Conservation (phyloP, 1,140 invertebrate species). For the Bombus confusus region DNA sequence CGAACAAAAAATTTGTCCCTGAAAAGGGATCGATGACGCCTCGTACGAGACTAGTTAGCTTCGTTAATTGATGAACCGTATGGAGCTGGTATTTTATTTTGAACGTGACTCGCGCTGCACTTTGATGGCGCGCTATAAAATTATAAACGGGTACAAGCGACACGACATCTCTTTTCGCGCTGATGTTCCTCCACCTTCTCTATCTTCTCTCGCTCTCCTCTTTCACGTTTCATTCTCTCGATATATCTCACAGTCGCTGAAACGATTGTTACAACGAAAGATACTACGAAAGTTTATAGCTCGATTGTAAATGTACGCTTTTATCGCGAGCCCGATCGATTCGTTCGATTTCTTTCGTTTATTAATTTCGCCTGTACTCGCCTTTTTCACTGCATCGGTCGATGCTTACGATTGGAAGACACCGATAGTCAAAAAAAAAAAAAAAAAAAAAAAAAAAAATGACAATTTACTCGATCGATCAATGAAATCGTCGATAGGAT, state of each 20-base stretch:
- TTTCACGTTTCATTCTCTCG: not conserved
- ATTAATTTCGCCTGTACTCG: not conserved
- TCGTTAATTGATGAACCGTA: conserved; percentile 35
- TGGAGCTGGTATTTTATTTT: not conserved
- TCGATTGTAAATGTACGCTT: too few relatives aligned
- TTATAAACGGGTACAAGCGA: not conserved
- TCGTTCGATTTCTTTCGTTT: too few relatives aligned
- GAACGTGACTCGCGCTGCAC: not conserved
- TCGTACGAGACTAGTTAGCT: conserved; percentile 29
- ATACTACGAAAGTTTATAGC: too few relatives aligned
- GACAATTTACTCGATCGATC: not conserved
- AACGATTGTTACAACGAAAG: too few relatives aligned
- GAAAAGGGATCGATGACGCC: conserved; percentile 40
- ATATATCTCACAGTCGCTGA: not conserved
- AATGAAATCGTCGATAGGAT: not conserved
- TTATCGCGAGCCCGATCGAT: too few relatives aligned
- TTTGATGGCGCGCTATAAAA: conserved; percentile 3
- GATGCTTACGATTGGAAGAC: not conserved
- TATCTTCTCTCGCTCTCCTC: too few relatives aligned
- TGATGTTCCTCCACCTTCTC: too few relatives aligned
- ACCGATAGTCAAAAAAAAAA: not conserved
- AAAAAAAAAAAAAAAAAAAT: too few relatives aligned
- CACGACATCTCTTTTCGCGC: not conserved
- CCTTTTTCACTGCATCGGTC: not conserved
- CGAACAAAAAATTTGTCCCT: conserved; percentile 33